Evolutionary conservation across 2,797 vertebrate genomes (phyloP), one percentile per base, ranked within the genome.

Genomic region (Kryptopterus vitreolus): DNA sequence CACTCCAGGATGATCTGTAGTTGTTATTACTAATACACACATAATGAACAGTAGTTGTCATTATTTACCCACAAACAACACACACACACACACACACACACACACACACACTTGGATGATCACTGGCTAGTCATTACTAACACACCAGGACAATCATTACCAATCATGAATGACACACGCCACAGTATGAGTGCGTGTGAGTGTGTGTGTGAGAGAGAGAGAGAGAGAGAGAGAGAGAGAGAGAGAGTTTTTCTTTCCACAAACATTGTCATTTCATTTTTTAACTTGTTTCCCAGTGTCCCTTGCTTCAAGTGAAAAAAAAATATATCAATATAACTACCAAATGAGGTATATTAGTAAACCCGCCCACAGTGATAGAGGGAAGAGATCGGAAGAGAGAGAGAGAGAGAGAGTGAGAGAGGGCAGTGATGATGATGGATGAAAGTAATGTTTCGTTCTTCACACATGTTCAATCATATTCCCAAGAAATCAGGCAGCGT

Each of bases 381-480:
- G 9, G 22, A n/a, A n/a, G 9, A 26, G 24, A 26, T 12, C 15
- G n/a, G 15, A n/a, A 57, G 58, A 29, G 29, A 62, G 59, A 7
- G 29, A 65, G 8, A 20, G 38, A 73, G 52, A 78, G 73, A 74
- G 63, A 63, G 77, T 78, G 55, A 65, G 4, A 16, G 22, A 33
- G 6, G 71, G 59, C 52, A 61, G 59, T 26, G 71, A 57, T 48
- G 66, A 52, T 33, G 22, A 62, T 38, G 66, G 68, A 65, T 69
- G 63, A 61, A 76, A 71, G 72, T 55, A 70, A 81, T 80, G 81
- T 80, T 81, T 77, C 72, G 78, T 76, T 78, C 81, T 78, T 62
- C 43, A 86, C 71, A 83, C 82, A 43, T 83, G 81, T 89, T 88
- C 81, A 81, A 81, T 88, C 87, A 83, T 75, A 87, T 85, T 85